phyloP scores from a whole-genome alignment of 2,113 vertebrate genomes.

The Mobula hypostoma region DNA sequence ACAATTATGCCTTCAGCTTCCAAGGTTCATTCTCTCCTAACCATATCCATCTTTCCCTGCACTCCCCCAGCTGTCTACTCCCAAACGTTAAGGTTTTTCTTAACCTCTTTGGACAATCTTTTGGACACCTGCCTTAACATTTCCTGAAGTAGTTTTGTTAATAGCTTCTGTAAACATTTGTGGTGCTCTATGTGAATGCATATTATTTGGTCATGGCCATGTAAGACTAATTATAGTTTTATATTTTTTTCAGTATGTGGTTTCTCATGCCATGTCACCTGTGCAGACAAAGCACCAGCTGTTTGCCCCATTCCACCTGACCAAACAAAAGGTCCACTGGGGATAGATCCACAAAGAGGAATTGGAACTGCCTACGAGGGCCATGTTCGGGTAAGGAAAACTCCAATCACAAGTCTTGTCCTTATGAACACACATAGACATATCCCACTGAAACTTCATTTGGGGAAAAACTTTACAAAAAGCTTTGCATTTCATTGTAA shows the following conservation, averaged over 20 bases:
- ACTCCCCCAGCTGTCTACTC: no score
- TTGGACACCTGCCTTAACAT: no score
- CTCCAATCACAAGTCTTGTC: neutral
- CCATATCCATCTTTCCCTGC: neutral
- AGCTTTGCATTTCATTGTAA: neutral
- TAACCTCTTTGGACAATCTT: no score
- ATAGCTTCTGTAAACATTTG: neutral
- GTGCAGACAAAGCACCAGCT: conserved; percentile 92
- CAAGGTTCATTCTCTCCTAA: neutral
- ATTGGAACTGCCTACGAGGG: conserved; percentile 94
- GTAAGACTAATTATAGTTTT: neutral
- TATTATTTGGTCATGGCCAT: neutral
- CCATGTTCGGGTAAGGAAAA: conserved; percentile 75
- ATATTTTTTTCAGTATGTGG: conserved; percentile 71
- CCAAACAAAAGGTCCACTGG: conserved; percentile 88
- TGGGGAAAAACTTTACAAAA: neutral
- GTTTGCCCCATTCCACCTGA: conserved; percentile 89
- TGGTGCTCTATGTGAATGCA: neutral
- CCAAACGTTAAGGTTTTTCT: no score
- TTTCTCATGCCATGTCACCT: conserved; percentile 95
- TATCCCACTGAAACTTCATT: neutral
- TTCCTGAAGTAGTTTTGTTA: neutral
- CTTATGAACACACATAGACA: neutral
- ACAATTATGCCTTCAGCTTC: neutral
- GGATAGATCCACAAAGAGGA: conserved; percentile 90